A percentile compares a stretch with the other conserved stretches of the same genome.
Conservation (phyloP, 2,113 vertebrate species). For the Anolis carolinensis region DNA sequence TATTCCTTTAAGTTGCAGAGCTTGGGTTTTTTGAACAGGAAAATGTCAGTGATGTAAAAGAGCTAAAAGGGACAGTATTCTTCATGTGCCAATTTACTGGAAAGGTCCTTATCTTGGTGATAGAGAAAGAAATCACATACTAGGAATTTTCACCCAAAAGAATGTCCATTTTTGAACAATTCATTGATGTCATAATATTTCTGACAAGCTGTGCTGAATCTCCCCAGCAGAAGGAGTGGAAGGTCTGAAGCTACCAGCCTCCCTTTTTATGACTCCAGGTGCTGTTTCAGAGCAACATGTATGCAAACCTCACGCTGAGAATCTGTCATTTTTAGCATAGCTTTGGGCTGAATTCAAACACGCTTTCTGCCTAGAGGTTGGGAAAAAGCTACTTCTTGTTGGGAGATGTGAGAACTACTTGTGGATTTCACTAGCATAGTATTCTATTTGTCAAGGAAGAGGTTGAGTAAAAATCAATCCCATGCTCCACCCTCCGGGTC, state of each 20-base stretch:
- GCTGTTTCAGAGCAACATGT: constrained; percentile 46
- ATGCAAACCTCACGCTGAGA: constrained; percentile 30
- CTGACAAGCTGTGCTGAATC: constrained; percentile 48
- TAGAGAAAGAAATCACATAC: background rate
- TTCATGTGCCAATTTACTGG: constrained; percentile 43
- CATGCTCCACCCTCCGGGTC: too few relatives aligned
- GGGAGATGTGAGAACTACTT: too few relatives aligned
- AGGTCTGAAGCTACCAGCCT: constrained; percentile 54
- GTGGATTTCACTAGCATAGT: too few relatives aligned
- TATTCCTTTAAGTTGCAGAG: background rate
- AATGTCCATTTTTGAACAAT: constrained; percentile 46
- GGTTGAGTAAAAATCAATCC: too few relatives aligned
- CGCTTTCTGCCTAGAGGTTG: constrained; percentile 12
- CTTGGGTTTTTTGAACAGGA: constrained; percentile 26
- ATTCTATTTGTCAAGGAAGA: too few relatives aligned
- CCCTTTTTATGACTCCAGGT: constrained; percentile 45
- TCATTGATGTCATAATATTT: constrained; percentile 65
- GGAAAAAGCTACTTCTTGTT: background rate
- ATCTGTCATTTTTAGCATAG: constrained; percentile 31
- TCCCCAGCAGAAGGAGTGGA: constrained; percentile 56
- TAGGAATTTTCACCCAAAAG: constrained; percentile 37
- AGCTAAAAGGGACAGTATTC: background rate
- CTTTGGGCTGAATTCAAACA: constrained; percentile 23
- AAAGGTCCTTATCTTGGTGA: constrained; percentile 21
- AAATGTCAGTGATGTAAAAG: constrained; percentile 12